Evolutionary conservation across 30 jellyfish, hydroid and myxozoan genomes (phyloP).

Genomic region (Aurelia sp.): DNA sequence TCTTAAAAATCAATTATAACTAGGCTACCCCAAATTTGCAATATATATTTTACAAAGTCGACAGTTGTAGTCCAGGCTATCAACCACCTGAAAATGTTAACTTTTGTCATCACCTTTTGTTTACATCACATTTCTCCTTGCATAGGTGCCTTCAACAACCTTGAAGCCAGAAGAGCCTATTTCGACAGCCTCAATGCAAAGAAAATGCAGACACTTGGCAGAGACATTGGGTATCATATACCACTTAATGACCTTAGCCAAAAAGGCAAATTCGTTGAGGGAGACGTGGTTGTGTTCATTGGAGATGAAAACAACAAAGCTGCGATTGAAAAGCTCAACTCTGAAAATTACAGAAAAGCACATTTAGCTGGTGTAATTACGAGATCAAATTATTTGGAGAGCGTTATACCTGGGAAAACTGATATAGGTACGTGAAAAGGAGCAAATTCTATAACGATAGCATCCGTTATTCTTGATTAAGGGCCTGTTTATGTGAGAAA

Average conservation of each 20-base stretch:
- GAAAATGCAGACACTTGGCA: background rate
- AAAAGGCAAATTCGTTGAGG: conserved; percentile 34
- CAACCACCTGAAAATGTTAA: too few species aligned
- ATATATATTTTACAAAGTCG: too few species aligned
- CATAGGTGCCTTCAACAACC: conserved; percentile 1
- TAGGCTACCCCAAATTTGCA: too few species aligned
- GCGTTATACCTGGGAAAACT: background rate
- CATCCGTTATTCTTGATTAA: too few species aligned
- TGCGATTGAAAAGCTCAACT: conserved; percentile 19
- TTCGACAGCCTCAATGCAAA: background rate
- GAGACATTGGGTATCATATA: conserved; percentile 51
- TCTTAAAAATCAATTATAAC: too few species aligned
- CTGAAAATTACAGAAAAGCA: conserved; percentile 24
- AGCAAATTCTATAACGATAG: too few species aligned
- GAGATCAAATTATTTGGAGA: conserved; percentile 14
- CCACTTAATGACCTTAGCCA: conserved; percentile 28
- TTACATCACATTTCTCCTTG: too few species aligned
- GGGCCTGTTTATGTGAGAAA: too few species aligned
- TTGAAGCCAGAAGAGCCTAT: background rate
- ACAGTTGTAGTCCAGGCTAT: too few species aligned
- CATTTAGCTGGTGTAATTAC: conserved; percentile 36
- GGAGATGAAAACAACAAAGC: conserved; percentile 26
- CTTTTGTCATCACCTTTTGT: too few species aligned
- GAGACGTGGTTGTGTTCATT: conserved; percentile 50
- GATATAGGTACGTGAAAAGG: conserved; percentile 3